Evolutionary conservation across 2,797 vertebrate genomes (phyloP).

Genomic region (Scolopax rusticola): DNA sequence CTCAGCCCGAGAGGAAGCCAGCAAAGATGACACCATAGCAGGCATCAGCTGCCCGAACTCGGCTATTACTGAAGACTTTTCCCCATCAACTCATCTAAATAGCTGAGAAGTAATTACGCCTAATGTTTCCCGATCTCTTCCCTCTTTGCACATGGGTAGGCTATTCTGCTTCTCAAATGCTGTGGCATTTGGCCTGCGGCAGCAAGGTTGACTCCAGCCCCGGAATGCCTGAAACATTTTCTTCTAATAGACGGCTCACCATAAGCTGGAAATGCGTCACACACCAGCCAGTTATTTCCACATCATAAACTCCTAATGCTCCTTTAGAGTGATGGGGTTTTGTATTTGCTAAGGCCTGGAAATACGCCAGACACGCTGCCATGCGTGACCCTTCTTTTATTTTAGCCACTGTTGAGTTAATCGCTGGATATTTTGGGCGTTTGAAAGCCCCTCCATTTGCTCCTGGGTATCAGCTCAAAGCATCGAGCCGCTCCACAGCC

Average conservation of each 20-base stretch:
- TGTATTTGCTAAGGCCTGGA: slow-evolving; percentile 67
- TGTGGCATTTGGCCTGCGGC: slow-evolving; percentile 66
- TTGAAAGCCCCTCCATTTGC: slow-evolving; percentile 22
- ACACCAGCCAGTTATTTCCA: slow-evolving; percentile 79
- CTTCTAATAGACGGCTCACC: slow-evolving; percentile 66
- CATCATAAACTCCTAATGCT: slow-evolving; percentile 81
- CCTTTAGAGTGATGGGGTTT: slow-evolving; percentile 75
- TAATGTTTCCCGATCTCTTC: slow-evolving; percentile 62
- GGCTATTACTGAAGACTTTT: slow-evolving; percentile 33
- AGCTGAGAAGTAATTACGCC: slow-evolving; percentile 52
- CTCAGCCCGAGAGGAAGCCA: neutral
- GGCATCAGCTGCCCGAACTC: neutral
- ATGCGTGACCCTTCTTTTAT: slow-evolving; percentile 10
- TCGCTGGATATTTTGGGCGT: slow-evolving; percentile 31
- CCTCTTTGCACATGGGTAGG: slow-evolving; percentile 56
- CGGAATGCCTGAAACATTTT: slow-evolving; percentile 56
- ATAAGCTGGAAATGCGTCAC: slow-evolving; percentile 69
- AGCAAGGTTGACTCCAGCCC: slow-evolving; percentile 52
- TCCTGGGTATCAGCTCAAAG: neutral
- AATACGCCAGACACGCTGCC: slow-evolving; percentile 58
- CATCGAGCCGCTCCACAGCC: neutral
- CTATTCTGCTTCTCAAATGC: slow-evolving; percentile 46
- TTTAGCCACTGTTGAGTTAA: slow-evolving; percentile 25
- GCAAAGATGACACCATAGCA: neutral
- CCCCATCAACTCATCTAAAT: slow-evolving; percentile 58